Conservation (phyloP, 2,888 invertebrate species). For the Cerceris ruficornis region DNA sequence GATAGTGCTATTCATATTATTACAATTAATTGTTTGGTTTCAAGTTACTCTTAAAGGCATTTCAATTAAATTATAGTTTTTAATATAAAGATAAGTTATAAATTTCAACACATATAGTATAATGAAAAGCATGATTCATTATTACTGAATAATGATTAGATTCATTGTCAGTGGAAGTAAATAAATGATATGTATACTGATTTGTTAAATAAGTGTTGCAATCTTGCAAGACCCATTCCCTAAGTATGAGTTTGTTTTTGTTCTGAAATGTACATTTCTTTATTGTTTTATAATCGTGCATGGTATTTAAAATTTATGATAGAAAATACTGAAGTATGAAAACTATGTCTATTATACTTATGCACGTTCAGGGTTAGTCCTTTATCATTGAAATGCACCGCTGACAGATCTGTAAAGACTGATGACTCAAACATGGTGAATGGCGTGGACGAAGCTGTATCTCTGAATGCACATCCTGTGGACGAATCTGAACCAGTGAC, state of each 20-base stretch:
- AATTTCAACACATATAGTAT: conserved; percentile 71
- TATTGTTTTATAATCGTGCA: conserved; percentile 36
- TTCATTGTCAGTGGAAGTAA: conserved; percentile 77
- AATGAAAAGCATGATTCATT: conserved; percentile 73
- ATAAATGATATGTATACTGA: conserved; percentile 78
- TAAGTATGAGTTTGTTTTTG: conserved; percentile 31
- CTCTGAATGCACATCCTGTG: conserved; percentile 78
- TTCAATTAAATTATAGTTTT: conserved; percentile 74
- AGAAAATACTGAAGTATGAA: no score
- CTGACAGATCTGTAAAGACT: conserved; percentile 89
- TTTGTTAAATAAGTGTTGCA: conserved; percentile 77
- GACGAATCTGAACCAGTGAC: conserved; percentile 77
- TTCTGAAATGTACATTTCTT: conserved; percentile 36
- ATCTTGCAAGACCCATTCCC: conserved; percentile 64
- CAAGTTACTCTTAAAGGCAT: conserved; percentile 77
- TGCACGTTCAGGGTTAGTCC: conserved; percentile 70
- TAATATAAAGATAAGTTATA: conserved; percentile 75
- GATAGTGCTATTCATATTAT: conserved; percentile 55
- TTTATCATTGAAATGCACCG: conserved; percentile 82
- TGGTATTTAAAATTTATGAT: conserved; percentile 27
- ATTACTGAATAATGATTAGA: conserved; percentile 75
- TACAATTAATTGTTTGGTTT: conserved; percentile 72
- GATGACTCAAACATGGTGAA: conserved; percentile 82
- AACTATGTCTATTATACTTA: conserved; percentile 57
- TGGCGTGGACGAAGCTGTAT: conserved; percentile 78